A percentile compares a stretch with the other conserved stretches of the same genome.
Conservation (phyloP, 1,140 invertebrate species). For the Psix sp. region DNA sequence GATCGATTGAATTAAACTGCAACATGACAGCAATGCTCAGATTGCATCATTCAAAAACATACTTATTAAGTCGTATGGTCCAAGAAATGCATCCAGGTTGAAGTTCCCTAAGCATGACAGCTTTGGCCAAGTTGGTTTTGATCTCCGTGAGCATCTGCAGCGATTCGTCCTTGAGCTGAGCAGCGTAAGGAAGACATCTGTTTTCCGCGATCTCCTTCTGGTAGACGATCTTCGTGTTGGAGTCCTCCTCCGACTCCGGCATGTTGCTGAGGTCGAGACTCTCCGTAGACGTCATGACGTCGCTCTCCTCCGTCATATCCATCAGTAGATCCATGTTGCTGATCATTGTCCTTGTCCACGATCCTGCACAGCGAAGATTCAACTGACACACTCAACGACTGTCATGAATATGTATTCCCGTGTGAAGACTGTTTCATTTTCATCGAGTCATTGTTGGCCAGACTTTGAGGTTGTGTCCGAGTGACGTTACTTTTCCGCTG, state of each 20-base stretch:
- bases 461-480: constrained; percentile 26
- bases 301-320: constrained; percentile 23
- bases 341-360: not conserved
- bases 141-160: constrained; percentile 79
- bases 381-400: not conserved
- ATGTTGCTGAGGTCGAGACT: constrained; percentile 69
- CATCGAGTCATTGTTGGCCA: constrained; percentile 36
- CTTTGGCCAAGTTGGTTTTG: constrained; percentile 82
- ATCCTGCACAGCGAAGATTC: not conserved
- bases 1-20: not conserved
- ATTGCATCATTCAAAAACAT: not conserved
- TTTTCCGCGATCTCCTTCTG: constrained; percentile 83
- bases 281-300: constrained; percentile 20
- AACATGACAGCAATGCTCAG: not conserved
- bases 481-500: constrained; percentile 20
- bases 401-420: constrained; percentile 16
- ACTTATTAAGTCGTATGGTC: constrained; percentile 18
- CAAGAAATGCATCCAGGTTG: constrained; percentile 79
- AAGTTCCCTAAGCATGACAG: constrained; percentile 83
- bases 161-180: constrained; percentile 82
- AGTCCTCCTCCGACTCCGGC: constrained; percentile 82
- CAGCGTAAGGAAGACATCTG: constrained; percentile 82
- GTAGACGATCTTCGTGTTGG: no score
- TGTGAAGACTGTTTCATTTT: constrained; percentile 23
- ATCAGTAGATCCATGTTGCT: constrained; percentile 30